A percentile compares a stretch with the other conserved stretches of the same genome.
These are phyloP conservation scores for Bujurquina vittata DNA, from an alignment of 2,113 vertebrate genomes.

Conservation along the genomic window DNA sequence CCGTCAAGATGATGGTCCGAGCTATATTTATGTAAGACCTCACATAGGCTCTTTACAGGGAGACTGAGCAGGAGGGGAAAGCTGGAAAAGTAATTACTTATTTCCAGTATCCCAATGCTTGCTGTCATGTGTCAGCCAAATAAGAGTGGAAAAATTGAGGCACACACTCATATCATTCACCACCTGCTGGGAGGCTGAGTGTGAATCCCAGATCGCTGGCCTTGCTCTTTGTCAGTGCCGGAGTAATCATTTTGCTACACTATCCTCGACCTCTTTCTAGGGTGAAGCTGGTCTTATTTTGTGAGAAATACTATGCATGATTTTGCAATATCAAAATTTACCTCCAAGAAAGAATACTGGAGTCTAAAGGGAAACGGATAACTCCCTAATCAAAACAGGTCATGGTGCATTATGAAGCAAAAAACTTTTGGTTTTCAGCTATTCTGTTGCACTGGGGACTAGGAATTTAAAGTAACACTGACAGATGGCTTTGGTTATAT, in stretches of 20 bases:
- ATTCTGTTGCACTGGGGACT: slow-evolving; percentile 19
- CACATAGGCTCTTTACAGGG: neutral
- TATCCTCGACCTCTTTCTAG: neutral
- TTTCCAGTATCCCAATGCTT: slow-evolving; percentile 32
- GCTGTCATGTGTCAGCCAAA: slow-evolving; percentile 49
- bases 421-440: slow-evolving; percentile 53
- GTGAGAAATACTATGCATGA: neutral
- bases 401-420: slow-evolving; percentile 5
- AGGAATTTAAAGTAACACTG: slow-evolving; percentile 54
- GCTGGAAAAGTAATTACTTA: slow-evolving; percentile 59
- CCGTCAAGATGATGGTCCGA: slow-evolving; percentile 33
- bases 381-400: slow-evolving; percentile 26
- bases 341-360: neutral
- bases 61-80: slow-evolving; percentile 5
- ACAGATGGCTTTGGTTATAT: slow-evolving; percentile 52
- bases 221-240: slow-evolving; percentile 13
- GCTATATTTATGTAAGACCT: slow-evolving; percentile 42
- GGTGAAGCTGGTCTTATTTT: neutral
- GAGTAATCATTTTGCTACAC: slow-evolving; percentile 34
- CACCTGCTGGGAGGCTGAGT: slow-evolving; percentile 37
- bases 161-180: neutral
- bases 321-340: neutral
- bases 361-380: neutral
- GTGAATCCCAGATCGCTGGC: slow-evolving; percentile 47
- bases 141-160: slow-evolving; percentile 30